Conservation (phyloP, 2,797 vertebrate genomes). For the Danio kyathit region DNA sequence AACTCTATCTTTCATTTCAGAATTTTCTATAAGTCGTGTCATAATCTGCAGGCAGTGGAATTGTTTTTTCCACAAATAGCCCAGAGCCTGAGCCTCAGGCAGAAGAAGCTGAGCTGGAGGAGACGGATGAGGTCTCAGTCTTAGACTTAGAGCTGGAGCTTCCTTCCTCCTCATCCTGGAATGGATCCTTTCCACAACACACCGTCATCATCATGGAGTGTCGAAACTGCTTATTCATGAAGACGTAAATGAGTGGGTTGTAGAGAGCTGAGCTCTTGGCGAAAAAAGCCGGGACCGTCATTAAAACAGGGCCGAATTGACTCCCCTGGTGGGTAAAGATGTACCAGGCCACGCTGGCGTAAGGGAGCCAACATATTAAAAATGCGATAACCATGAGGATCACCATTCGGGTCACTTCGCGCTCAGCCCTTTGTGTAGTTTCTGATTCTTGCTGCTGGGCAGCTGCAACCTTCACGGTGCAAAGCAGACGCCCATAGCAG, state of each 20-base stretch:
- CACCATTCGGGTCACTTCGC: conserved; percentile 94
- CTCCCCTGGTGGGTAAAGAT: conserved; percentile 93
- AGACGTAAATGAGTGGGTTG: conserved; percentile 94
- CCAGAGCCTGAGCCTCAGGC: conserved; percentile 81
- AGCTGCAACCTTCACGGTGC: conserved; percentile 90
- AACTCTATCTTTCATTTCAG: conserved; percentile 63
- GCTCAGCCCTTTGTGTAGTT: conserved; percentile 94
- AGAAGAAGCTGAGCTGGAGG: conserved; percentile 91
- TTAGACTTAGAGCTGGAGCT: conserved; percentile 82
- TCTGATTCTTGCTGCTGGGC: conserved; percentile 96
- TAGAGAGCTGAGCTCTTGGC: conserved; percentile 90
- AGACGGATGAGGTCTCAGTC: conserved; percentile 89
- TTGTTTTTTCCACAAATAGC: conserved; percentile 65
- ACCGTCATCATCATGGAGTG: conserved; percentile 94
- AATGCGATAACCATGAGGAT: conserved; percentile 90
- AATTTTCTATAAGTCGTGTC: conserved; percentile 74
- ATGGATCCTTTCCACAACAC: conserved; percentile 92
- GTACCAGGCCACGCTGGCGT: conserved; percentile 85
- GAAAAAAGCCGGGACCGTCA: conserved; percentile 93
- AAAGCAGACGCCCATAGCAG: conserved; percentile 94
- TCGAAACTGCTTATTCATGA: conserved; percentile 98
- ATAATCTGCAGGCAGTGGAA: conserved; percentile 67
- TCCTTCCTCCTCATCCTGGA: conserved; percentile 89
- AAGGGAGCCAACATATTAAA: conserved; percentile 92
- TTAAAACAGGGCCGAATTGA: conserved; percentile 90